A percentile compares a stretch with the other conserved stretches of the same genome.
Evolutionary conservation across 2,888 invertebrate genomes (phyloP).

Genomic region (Volucella inflata): DNA sequence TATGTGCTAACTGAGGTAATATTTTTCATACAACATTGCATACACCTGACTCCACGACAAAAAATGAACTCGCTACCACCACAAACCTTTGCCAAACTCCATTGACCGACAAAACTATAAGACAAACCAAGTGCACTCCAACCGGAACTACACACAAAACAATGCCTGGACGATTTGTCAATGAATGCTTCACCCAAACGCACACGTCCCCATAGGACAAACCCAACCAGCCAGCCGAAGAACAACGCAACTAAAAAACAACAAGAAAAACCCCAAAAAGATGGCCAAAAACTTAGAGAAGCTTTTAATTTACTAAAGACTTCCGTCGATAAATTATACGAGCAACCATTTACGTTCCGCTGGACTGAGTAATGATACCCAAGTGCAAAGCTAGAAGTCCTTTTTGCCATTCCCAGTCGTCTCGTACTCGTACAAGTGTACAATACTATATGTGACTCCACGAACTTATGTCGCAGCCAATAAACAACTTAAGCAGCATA

Average conservation of each 20-base stretch:
- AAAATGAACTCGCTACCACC: no score
- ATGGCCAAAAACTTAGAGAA: conserved; percentile 70
- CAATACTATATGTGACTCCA: conserved; percentile 27
- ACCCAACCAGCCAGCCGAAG: neutral
- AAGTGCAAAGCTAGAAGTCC: conserved; percentile 66
- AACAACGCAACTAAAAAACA: conserved; percentile 2
- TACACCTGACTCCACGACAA: no score
- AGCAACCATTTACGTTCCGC: conserved; percentile 74
- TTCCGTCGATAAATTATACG: conserved; percentile 74
- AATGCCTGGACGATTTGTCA: conserved; percentile 62
- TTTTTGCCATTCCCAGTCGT: conserved; percentile 17
- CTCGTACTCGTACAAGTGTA: neutral
- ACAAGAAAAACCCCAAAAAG: conserved; percentile 18
- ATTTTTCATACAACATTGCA: no score
- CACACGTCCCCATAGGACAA: conserved; percentile 28
- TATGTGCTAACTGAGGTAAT: no score
- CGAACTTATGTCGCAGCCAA: conserved; percentile 75
- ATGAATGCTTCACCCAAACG: conserved; percentile 43
- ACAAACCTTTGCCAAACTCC: conserved; percentile 37
- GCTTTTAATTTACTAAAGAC: conserved; percentile 76
- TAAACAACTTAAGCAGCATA: conserved; percentile 74
- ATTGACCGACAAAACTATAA: neutral
- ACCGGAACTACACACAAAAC: conserved; percentile 72
- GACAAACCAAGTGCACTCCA: conserved; percentile 59
- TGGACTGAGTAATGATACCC: conserved; percentile 73